phyloP scores from a whole-genome alignment of 30 jellyfish, hydroid and myxozoan genomes.

The Nemopilema nomurai region DNA sequence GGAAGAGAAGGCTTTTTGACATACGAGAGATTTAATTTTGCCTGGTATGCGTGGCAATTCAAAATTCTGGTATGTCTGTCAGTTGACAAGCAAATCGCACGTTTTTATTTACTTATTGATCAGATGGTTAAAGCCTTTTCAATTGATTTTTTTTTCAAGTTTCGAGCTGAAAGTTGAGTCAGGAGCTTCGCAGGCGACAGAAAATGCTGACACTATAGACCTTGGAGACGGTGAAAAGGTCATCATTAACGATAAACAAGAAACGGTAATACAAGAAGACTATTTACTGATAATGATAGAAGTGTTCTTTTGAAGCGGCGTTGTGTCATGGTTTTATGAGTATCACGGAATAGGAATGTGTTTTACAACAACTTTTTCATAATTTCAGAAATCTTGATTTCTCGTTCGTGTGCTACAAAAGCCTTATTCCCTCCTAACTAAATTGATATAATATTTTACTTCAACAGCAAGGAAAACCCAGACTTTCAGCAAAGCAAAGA shows the following conservation, averaged over 20 bases:
- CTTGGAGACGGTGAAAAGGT: slow-evolving; percentile 57
- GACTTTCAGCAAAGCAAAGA: slow-evolving; percentile 77
- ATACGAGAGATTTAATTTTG: too few relatives aligned
- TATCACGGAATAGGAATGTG: too few relatives aligned
- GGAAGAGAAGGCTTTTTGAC: too few relatives aligned
- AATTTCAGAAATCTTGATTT: neutral
- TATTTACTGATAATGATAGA: neutral
- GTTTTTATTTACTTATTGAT: neutral
- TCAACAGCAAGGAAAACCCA: slow-evolving; percentile 47
- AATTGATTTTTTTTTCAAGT: slow-evolving; percentile 4
- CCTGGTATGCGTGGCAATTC: too few relatives aligned
- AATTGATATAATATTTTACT: neutral
- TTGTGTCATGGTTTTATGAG: too few relatives aligned
- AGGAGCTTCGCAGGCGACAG: slow-evolving; percentile 10
- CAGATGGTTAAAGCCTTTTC: neutral
- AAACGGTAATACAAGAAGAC: slow-evolving; percentile 4
- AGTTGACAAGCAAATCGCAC: neutral
- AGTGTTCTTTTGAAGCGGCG: slow-evolving; percentile 1
- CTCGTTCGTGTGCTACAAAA: too few relatives aligned
- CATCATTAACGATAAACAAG: slow-evolving; percentile 30
- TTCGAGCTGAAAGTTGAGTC: slow-evolving; percentile 77
- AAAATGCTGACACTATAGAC: slow-evolving; percentile 16
- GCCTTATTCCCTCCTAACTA: too few relatives aligned
- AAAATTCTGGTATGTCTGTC: too few relatives aligned
- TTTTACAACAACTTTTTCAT: too few relatives aligned